Base-by-base conservation (phyloP, 2,888 invertebrate genomes). In the Andricus quercusramuli region DNA sequence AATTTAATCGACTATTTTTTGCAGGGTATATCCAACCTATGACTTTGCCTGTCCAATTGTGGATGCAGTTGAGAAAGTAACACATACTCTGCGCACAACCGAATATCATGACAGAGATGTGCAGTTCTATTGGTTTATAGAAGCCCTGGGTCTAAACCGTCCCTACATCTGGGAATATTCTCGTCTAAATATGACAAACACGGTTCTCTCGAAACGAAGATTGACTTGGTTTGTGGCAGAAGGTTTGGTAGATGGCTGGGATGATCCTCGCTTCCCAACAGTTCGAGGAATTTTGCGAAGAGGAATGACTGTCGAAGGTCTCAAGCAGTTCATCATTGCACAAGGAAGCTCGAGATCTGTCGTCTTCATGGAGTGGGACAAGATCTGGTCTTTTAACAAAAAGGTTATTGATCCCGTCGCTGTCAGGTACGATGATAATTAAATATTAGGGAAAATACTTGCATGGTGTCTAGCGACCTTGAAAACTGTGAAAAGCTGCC, bases 301-400 rank as follows among this genome's bases (percentile, higher is more conserved):
- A 85, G 99, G 99, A 41, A 97, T 99, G 98, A 98, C 99, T 0
- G 98, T 99, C 65, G 98, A 99, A 92, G 99, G 98, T 0, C 94
- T 99, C 76, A 97, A 97, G 86, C 98, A 99, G 94, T 99, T 99
- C 93, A 99, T 99, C 84, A 96, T 98, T 81, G 98, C 99, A 20
- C 99, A 99, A 94, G 99, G 99, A 79, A 99, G 99, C 74, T 99
- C 99, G 76, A 95, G 97, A 82, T 98, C 99, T 0, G 99, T 99
- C 11, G 99, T 99, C 3, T 98, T 98, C 93, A 99, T 99, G 99
- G 99, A 99, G 93, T 99, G 99, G 99, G 99, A 99, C 93, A 99
- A 99, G 94, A 99, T 99, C 88, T 99, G 99, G 99, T 96, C 99
- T 17, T 97, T 99, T 90, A 99, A 99, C 92, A 99, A 99, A 93